Base-by-base conservation (phyloP, 2,113 vertebrate genomes). In the Hippolais icterina region DNA sequence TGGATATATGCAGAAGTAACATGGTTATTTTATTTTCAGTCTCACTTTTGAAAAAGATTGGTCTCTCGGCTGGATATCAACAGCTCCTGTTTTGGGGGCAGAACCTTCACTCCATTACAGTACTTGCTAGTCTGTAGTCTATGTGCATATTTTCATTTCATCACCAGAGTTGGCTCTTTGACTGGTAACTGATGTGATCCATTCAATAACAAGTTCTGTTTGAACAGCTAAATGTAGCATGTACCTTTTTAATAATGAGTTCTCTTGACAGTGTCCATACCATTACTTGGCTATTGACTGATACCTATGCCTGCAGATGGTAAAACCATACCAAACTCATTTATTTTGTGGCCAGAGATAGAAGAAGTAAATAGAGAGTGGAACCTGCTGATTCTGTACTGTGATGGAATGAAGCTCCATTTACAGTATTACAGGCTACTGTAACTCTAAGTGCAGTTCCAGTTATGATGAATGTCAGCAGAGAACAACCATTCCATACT, bases 221-320 rank as follows among this genome's bases (percentile, higher is more conserved):
- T 97, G 79, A 97, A 96, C 85, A 96, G 83, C 86, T 96, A 96
- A 97, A 96, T 95, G 78, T 76, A 93, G 80, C 91, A 78, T 87
- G 71, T 92, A 78, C 94, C 27, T 93, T 96, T 78, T 97, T 90
- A 97, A 96, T 97, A 94, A 96, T 83, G 78, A 95, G 37, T 94
- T 97, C 70, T 97, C 92, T 94, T 71, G 90, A 70, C 85, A 97
- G 92, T 72, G 83, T 96, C 95, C 86, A 91, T 63, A 84, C 88
- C 84, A 47, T 96, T 94, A 90, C 20, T 53, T 94, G 86, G 39
- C 94, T 95, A 47, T 83, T 94, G 93, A 96, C 89, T 93, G 94
- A 96, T 97, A 92, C 63, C 75, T 87, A 4, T 83, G 50, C 87
- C 89, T 95, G 79, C 69, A 77, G 93, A 96, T 97, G 84, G 89